A percentile compares a stretch with the other conserved stretches of the same genome.
Conservation (phyloP, 2,113 vertebrate genomes). For the Mormyrus lacerda region DNA sequence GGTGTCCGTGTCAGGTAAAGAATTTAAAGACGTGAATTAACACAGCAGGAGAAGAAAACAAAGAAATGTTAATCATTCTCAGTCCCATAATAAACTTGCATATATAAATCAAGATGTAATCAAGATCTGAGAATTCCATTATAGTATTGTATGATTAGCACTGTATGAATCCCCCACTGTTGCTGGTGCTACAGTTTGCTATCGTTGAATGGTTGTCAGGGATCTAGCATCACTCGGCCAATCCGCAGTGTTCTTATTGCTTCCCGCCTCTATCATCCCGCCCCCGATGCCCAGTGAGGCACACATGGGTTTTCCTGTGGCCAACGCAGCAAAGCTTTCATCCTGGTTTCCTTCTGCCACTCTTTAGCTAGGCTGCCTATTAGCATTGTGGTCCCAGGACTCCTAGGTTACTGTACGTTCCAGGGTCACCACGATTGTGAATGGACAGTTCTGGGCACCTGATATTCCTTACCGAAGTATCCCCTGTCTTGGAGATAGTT, state of each 20-base stretch:
- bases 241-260: background rate
- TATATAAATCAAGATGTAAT: background rate
- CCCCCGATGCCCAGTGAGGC: background rate
- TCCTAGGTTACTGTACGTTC: background rate
- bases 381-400: background rate
- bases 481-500: background rate
- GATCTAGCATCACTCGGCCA: background rate
- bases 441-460: background rate
- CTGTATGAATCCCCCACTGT: background rate
- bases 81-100: background rate
- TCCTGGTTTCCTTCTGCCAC: background rate
- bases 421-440: background rate
- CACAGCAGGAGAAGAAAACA: background rate
- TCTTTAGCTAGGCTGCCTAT: background rate
- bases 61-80: background rate
- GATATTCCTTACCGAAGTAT: background rate
- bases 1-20: background rate
- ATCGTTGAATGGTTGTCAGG: background rate
- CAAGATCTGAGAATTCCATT: background rate
- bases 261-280: background rate
- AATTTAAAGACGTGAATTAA: background rate
- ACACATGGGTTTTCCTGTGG: background rate
- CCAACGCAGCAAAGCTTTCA: background rate
- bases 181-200: slow-evolving; percentile 33
- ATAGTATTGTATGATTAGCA: background rate